Percentiles rank a stretch among this genome's conserved stretches.
Conservation (phyloP, 2,797 vertebrate genomes). For the Eospalax fontanierii region DNA sequence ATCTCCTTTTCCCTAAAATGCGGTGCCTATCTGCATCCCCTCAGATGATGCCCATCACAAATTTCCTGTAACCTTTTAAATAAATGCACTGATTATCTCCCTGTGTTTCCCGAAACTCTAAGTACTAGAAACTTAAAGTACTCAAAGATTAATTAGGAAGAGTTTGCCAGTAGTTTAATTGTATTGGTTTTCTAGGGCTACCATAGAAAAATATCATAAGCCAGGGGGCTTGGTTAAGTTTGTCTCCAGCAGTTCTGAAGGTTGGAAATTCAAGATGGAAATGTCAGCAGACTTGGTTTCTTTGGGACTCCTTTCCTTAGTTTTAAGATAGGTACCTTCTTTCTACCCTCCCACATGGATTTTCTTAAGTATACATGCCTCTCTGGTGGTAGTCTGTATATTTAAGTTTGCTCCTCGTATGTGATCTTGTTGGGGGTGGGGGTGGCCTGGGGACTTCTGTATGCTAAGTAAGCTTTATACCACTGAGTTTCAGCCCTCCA, state of each 20-base stretch:
- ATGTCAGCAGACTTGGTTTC: not conserved
- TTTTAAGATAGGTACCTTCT: not conserved
- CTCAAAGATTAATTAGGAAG: not conserved
- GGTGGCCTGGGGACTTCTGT: not conserved
- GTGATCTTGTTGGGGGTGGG: not conserved
- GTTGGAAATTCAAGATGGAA: not conserved
- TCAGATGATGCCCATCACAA: not conserved
- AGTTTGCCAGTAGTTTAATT: not conserved
- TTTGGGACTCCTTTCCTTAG: not conserved
- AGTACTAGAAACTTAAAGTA: not conserved
- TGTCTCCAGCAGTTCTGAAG: not conserved
- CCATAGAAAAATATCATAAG: not conserved
- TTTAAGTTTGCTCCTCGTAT: not conserved
- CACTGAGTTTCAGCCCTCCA: not conserved
- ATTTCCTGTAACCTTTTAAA: not conserved
- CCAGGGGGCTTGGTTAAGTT: not conserved
- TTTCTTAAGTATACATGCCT: not conserved
- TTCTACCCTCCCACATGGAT: not conserved
- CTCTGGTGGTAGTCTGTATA: not conserved
- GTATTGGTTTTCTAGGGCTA: not conserved
- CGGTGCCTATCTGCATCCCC: not conserved
- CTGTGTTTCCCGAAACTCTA: conserved; percentile 2
- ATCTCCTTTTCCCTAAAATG: not conserved
- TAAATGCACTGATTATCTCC: not conserved
- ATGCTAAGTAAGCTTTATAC: not conserved